Evolutionary conservation across 37 sponge, comb jelly and placozoan species (phyloP).

Genomic region (Ianthella basta): DNA sequence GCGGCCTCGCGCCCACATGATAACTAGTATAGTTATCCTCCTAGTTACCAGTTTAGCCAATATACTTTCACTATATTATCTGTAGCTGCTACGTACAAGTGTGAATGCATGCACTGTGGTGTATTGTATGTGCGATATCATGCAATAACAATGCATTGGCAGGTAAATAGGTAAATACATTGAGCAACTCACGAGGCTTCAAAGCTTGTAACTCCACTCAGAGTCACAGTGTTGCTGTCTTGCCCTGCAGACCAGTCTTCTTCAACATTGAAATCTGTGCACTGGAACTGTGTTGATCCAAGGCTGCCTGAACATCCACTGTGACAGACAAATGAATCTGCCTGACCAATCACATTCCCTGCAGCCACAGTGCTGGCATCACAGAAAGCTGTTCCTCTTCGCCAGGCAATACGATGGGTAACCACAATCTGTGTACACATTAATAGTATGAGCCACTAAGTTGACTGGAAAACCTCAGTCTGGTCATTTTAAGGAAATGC

Average conservation of each 20-base stretch:
- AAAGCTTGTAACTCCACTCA: constrained; percentile 22
- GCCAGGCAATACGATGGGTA: constrained; percentile 44
- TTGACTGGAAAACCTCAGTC: too few relatives aligned
- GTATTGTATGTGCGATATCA: too few relatives aligned
- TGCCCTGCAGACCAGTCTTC: constrained; percentile 51
- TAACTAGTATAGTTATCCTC: too few relatives aligned
- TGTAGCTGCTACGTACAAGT: too few relatives aligned
- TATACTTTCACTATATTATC: too few relatives aligned
- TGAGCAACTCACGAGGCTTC: constrained; percentile 52
- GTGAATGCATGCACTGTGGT: too few relatives aligned
- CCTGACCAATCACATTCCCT: neutral
- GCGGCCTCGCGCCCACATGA: too few relatives aligned
- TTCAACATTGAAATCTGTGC: constrained; percentile 38
- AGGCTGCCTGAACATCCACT: constrained; percentile 36
- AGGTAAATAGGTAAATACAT: too few relatives aligned
- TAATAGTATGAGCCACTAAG: neutral
- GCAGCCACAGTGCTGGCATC: neutral
- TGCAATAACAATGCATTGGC: too few relatives aligned
- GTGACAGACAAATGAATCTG: constrained; percentile 15
- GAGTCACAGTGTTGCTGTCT: neutral
- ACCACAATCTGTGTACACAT: constrained; percentile 42
- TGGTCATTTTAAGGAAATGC: too few relatives aligned
- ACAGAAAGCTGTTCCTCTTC: constrained; percentile 12
- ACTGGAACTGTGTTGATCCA: constrained; percentile 22
- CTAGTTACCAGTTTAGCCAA: too few relatives aligned